These are phyloP conservation scores for Silurus meridionalis DNA, from an alignment of 2,113 vertebrate genomes.

Conservation along the genomic window DNA sequence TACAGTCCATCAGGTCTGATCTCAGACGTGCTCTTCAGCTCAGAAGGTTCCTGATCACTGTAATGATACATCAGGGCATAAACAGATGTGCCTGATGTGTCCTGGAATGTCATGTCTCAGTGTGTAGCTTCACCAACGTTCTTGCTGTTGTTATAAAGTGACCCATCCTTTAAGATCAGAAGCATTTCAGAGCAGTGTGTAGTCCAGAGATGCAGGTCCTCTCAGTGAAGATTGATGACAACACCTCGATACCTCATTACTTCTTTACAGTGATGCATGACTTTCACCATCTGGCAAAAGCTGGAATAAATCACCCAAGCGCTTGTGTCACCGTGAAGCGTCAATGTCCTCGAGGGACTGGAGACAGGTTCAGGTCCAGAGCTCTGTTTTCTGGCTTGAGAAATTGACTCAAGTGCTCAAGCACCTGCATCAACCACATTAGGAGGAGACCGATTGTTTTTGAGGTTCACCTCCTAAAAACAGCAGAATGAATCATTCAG, in stretches of 20 bases:
- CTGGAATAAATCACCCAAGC: slow-evolving; percentile 48
- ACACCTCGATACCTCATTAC: neutral
- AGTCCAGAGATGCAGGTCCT: slow-evolving; percentile 23
- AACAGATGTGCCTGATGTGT: neutral
- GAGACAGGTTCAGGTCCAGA: slow-evolving; percentile 23
- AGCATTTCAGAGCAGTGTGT: slow-evolving; percentile 5
- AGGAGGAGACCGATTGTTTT: neutral
- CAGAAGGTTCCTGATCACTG: neutral
- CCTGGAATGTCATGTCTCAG: neutral
- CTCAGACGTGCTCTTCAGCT: slow-evolving; percentile 1
- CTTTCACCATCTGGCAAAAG: slow-evolving; percentile 28
- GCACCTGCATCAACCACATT: neutral
- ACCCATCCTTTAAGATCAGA: slow-evolving; percentile 12
- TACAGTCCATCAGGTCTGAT: neutral
- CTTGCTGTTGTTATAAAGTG: neutral
- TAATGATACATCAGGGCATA: neutral
- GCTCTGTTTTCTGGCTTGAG: slow-evolving; percentile 13
- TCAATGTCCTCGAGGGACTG: slow-evolving; percentile 26
- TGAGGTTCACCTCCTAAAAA: neutral
- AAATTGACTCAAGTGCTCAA: slow-evolving; percentile 11
- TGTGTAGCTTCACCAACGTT: neutral
- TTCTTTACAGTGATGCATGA: slow-evolving; percentile 50
- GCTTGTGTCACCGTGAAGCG: slow-evolving; percentile 34
- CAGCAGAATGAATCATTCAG: neutral
- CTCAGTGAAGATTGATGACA: slow-evolving; percentile 32